phyloP scores from a whole-genome alignment of 2,113 vertebrate genomes.

The Alouatta palliata region DNA sequence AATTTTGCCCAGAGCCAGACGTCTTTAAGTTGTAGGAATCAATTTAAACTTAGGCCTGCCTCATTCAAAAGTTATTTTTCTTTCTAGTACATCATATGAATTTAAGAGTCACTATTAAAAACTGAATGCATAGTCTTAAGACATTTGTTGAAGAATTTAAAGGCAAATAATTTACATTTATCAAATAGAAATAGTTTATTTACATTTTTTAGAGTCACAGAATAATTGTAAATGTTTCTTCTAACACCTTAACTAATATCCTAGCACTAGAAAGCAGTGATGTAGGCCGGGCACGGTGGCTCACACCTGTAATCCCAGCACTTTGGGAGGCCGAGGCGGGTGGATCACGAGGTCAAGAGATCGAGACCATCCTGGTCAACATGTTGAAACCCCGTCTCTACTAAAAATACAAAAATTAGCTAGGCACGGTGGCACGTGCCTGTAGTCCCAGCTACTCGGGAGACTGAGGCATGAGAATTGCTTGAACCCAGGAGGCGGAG shows the following conservation, averaged over 20 bases:
- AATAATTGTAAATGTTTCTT: background rate
- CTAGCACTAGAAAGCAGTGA: background rate
- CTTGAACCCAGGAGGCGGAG: no score
- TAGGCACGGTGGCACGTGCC: no score
- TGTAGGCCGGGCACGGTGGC: no score
- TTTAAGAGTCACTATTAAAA: slow-evolving; percentile 23
- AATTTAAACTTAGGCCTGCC: background rate
- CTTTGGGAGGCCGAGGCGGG: no score
- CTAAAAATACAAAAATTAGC: no score
- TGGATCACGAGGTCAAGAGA: no score
- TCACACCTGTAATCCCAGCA: no score
- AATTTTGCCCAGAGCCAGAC: background rate
- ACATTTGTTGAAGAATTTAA: background rate
- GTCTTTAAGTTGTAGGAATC: background rate
- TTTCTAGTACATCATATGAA: background rate
- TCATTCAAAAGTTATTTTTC: background rate
- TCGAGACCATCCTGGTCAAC: no score
- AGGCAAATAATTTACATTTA: background rate
- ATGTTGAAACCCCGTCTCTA: no score
- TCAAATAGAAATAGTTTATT: background rate
- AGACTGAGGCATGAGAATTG: no score
- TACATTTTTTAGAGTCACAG: background rate
- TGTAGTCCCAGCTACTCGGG: no score
- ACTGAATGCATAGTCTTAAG: background rate
- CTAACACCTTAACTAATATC: background rate